These are phyloP conservation scores for Phaethon lepturus DNA, from an alignment of 2,113 vertebrate genomes.

Conservation along the genomic window DNA sequence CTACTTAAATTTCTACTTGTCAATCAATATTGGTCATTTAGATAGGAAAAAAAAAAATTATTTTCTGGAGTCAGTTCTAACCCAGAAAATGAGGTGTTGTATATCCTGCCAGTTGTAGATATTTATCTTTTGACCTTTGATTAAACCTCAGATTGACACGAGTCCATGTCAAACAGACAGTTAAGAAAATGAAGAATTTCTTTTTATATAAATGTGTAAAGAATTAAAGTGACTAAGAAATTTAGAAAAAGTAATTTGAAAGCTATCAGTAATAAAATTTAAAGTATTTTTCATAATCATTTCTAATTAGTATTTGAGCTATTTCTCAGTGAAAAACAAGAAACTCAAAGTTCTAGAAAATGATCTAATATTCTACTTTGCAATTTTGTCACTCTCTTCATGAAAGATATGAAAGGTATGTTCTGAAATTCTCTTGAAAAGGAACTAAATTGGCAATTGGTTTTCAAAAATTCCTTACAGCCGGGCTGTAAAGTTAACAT, in stretches of 20 bases:
- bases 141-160: not conserved
- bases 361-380: not conserved
- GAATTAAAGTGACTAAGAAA: not conserved
- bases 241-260: not conserved
- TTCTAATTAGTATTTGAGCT: not conserved
- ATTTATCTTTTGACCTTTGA: not conserved
- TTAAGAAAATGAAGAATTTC: not conserved
- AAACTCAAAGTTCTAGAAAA: not conserved
- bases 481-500: not conserved
- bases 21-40: not conserved
- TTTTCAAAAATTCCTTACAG: not conserved
- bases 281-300: not conserved
- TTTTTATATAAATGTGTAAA: not conserved
- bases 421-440: not conserved
- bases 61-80: not conserved
- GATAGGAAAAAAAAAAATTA: not conserved
- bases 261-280: not conserved
- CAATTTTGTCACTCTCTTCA: not conserved
- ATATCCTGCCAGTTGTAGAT: not conserved
- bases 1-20: not conserved
- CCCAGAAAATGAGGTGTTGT: not conserved
- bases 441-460: not conserved
- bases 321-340: not conserved
- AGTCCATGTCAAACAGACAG: not conserved
- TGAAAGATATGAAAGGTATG: not conserved